phyloP scores from a whole-genome alignment of 1,140 invertebrate genomes.

The Drosophila ironensis region DNA sequence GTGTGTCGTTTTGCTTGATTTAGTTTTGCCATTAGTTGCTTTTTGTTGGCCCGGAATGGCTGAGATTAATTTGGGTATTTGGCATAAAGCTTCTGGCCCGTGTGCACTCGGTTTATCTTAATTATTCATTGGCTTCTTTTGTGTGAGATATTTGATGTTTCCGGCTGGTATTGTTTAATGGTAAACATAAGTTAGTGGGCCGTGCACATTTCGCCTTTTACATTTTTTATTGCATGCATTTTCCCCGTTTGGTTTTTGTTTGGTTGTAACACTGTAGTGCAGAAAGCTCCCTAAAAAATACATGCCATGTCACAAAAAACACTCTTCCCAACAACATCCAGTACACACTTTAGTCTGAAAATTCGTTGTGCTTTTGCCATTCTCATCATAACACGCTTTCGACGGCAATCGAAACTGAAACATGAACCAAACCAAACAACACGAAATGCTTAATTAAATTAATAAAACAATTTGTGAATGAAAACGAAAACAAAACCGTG shows the following conservation, averaged over 20 bases:
- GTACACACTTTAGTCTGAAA: constrained; percentile 13
- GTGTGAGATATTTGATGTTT: not conserved
- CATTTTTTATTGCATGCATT: not conserved
- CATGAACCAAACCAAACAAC: constrained; percentile 16
- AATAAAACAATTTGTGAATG: constrained; percentile 25
- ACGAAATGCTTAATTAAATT: constrained; percentile 39
- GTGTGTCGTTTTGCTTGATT: constrained; percentile 39
- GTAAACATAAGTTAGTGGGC: too few relatives aligned
- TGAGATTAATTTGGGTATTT: constrained; percentile 9
- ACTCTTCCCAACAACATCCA: not conserved
- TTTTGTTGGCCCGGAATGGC: constrained; percentile 10
- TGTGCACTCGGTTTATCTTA: not conserved
- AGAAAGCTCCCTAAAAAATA: constrained; percentile 58
- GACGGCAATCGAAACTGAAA: constrained; percentile 45
- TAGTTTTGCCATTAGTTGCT: constrained; percentile 22
- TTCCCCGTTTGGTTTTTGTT: constrained; percentile 13
- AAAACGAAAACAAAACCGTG: constrained; percentile 4
- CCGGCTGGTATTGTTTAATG: too few relatives aligned
- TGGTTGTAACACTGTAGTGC: constrained; percentile 4
- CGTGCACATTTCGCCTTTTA: not conserved
- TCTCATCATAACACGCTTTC: constrained; percentile 18
- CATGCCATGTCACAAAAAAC: not conserved
- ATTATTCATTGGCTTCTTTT: constrained; percentile 1
- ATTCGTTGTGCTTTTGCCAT: constrained; percentile 35
- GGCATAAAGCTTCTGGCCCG: not conserved